Evolutionary conservation across 30 jellyfish, hydroid and myxozoan genomes (phyloP), one percentile per base, ranked within the genome.

Genomic region (Aurelia sp.): DNA sequence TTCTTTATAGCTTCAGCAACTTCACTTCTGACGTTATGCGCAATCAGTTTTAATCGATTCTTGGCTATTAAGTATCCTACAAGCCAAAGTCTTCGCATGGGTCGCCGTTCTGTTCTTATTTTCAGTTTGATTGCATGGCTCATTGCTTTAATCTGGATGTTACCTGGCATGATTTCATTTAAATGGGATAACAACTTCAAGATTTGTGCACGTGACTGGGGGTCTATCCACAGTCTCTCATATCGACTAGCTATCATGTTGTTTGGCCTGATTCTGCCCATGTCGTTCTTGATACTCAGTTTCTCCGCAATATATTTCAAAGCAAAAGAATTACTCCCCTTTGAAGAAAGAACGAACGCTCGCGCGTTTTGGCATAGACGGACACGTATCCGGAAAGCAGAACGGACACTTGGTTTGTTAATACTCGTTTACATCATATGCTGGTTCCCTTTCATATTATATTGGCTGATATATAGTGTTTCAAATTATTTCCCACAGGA

Each of bases 1-100:
- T 93, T 86, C 62, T 93, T 93, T 64, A 73, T 88, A 17, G 97
- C 97, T 0, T 87, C 97, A 5, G 98, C 97, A 6, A 65, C 97
- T 16, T 93, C 96, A 35, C 91, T 93, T 33, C 89, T 93, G 22
- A 88, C 97, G 2, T 85, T 93, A n/a, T 93, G 98, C 50, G 97
- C 96, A 15, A 93, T 93, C 10, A 59, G 94, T 38, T 93, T 84
- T 67, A 93, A 93, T 80, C 72, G 98, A 48, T 93, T 67, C 88
- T 78, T 88, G 58, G 98, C 98, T 1, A 78, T 93, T 12, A 89
- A 73, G 17, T 93, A 76, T 65, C 98, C 98, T 5, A 82, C 92
- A 7, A 62, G 72, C 59, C 97, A 87, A 60, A 76, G 88, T 33
- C 62, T 87, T 27, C 85, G 96, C 31, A 93, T 93, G 98, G 82